Percentiles rank a stretch among this genome's conserved stretches.
These are phyloP conservation scores for Caenorhabditis afra DNA, from an alignment of 2,888 invertebrate species.

Conservation along the genomic window DNA sequence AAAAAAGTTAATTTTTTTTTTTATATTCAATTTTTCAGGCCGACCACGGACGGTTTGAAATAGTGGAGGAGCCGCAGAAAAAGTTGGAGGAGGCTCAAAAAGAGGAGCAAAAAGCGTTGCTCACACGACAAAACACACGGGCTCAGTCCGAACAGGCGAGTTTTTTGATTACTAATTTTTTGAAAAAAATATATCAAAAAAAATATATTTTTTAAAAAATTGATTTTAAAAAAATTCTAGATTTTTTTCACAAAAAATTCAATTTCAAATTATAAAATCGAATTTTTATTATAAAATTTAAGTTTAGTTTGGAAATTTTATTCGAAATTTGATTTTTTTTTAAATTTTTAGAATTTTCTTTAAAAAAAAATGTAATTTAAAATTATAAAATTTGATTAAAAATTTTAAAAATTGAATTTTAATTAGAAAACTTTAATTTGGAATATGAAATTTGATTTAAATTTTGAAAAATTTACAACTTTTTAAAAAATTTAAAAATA, in stretches of 20 bases:
- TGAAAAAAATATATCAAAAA: too few relatives aligned
- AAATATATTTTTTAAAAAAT: too few relatives aligned
- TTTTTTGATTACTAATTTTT: background rate
- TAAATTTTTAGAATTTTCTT: too few relatives aligned
- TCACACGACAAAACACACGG: constrained; percentile 60
- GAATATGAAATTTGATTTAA: background rate
- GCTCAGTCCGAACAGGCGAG: constrained; percentile 52
- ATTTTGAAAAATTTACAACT: background rate
- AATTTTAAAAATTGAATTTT: background rate
- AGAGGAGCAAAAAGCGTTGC: constrained; percentile 63
- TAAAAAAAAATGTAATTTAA: too few relatives aligned
- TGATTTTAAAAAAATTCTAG: background rate
- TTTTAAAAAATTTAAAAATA: background rate
- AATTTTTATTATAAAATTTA: too few relatives aligned
- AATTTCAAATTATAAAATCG: too few relatives aligned
- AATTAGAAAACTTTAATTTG: background rate
- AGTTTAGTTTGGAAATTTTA: too few relatives aligned
- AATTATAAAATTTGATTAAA: background rate
- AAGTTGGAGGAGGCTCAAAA: constrained; percentile 67
- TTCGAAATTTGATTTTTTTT: too few relatives aligned
- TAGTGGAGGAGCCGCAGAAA: constrained; percentile 61
- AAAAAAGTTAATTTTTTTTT: too few relatives aligned
- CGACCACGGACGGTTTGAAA: constrained; percentile 66
- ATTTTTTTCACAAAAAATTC: too few relatives aligned
- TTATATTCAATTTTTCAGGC: constrained; percentile 30